Conservation (phyloP, 1,140 invertebrate species). For the Cherax destructor region DNA sequence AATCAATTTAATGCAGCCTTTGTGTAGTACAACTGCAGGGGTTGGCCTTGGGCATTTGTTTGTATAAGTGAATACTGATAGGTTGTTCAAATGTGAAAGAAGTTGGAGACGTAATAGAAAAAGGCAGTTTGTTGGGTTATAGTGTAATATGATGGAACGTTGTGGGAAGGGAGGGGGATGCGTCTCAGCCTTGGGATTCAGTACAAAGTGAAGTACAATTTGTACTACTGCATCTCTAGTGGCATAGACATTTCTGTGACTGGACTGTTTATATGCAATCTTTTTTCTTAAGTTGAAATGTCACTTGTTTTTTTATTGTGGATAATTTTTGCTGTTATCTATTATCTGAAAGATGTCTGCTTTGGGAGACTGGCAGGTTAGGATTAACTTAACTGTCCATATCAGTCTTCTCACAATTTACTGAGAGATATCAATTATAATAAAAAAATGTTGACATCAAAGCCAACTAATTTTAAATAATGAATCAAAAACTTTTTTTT, state of each 20-base stretch:
- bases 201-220: slow-evolving; percentile 68
- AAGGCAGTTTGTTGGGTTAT: background rate
- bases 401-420: background rate
- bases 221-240: slow-evolving; percentile 66
- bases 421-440: background rate
- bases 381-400: slow-evolving; percentile 12
- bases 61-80: slow-evolving; percentile 16
- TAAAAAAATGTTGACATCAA: background rate
- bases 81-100: slow-evolving; percentile 12
- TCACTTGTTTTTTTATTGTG: slow-evolving; percentile 34
- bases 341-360: slow-evolving; percentile 42
- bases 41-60: slow-evolving; percentile 9
- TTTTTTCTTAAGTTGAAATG: slow-evolving; percentile 44
- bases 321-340: slow-evolving; percentile 25
- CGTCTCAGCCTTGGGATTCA: slow-evolving; percentile 67
- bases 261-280: slow-evolving; percentile 68
- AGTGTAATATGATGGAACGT: background rate
- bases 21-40: slow-evolving; percentile 30
- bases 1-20: background rate
- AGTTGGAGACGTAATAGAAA: slow-evolving; percentile 13
- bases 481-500: background rate
- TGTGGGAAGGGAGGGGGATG: slow-evolving; percentile 7
- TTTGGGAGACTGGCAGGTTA: slow-evolving; percentile 40
- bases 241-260: slow-evolving; percentile 61
- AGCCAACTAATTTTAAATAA: background rate